phyloP scores from a whole-genome alignment of 92 coral and sea anemone genomes.

The Blastomussa wellsi region DNA sequence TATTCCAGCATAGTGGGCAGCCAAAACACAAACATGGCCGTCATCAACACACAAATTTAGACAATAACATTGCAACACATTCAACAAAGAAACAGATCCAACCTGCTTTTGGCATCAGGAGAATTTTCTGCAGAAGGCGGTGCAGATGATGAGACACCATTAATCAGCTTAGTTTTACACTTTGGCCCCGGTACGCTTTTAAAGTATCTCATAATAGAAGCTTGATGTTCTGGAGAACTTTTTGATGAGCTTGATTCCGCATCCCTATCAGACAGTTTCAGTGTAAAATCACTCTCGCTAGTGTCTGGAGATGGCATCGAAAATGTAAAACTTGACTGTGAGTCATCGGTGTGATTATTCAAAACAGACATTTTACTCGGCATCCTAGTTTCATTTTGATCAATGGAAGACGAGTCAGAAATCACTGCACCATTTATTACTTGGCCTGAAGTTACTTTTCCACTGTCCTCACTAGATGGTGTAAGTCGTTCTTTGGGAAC shows the following conservation, averaged over 20 bases:
- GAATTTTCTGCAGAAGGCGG: slow-evolving; percentile 17
- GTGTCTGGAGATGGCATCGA: slow-evolving; percentile 36
- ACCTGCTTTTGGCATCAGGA: slow-evolving; percentile 27
- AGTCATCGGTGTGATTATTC: neutral
- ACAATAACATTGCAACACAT: neutral
- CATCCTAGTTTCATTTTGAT: neutral
- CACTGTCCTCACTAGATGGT: neutral
- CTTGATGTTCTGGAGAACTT: slow-evolving; percentile 83
- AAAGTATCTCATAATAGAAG: slow-evolving; percentile 86
- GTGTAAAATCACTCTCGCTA: slow-evolving; percentile 17
- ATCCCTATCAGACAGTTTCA: slow-evolving; percentile 25
- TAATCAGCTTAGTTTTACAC: slow-evolving; percentile 34
- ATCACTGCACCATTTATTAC: neutral
- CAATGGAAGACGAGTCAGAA: neutral
- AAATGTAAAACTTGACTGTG: slow-evolving; percentile 16
- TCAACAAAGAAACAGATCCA: neutral
- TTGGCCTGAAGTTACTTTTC: neutral
- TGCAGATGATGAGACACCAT: neutral
- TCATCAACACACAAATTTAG: neutral
- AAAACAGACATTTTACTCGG: neutral
- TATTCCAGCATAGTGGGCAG: no score
- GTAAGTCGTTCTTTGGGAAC: neutral
- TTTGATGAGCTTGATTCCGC: slow-evolving; percentile 52
- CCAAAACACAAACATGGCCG: neutral
- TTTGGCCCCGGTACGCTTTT: slow-evolving; percentile 47